phyloP scores from a whole-genome alignment of 1,140 invertebrate genomes.

The Ridgeia piscesae region DNA sequence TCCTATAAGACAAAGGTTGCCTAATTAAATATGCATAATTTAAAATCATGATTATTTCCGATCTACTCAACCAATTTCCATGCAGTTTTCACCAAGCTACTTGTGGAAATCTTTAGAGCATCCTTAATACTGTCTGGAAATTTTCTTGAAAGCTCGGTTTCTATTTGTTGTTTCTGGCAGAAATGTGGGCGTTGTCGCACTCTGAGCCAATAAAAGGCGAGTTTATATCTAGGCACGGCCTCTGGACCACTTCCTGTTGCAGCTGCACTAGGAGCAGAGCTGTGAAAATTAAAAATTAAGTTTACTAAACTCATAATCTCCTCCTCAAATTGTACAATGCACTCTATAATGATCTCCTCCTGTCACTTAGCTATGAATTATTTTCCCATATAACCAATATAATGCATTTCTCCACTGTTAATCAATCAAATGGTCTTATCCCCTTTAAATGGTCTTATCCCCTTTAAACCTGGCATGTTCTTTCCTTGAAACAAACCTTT shows the following conservation, averaged over 20 bases:
- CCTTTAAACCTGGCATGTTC: too few relatives aligned
- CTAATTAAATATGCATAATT: not conserved
- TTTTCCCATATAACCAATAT: too few relatives aligned
- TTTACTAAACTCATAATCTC: too few relatives aligned
- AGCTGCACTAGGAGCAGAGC: not conserved
- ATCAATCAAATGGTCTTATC: too few relatives aligned
- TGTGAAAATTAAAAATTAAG: too few relatives aligned
- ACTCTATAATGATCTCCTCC: too few relatives aligned
- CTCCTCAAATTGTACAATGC: too few relatives aligned
- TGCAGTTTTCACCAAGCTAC: not conserved
- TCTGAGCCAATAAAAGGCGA: not conserved
- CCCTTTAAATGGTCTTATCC: too few relatives aligned
- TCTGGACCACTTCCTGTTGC: not conserved
- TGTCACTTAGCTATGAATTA: too few relatives aligned
- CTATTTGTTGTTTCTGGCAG: not conserved
- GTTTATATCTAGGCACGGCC: not conserved
- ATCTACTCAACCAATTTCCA: constrained; percentile 5
- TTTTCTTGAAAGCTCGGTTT: not conserved
- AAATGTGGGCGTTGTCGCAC: not conserved
- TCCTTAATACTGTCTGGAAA: not conserved
- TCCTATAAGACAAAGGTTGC: too few relatives aligned
- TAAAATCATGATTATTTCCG: not conserved
- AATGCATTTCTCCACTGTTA: too few relatives aligned
- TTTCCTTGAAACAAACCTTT: too few relatives aligned
- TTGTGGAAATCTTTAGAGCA: not conserved